Percentiles rank a stretch among this genome's conserved stretches.
These are phyloP conservation scores for Tetranychus urticae DNA, from an alignment of 1,140 invertebrate genomes.

Conservation along the genomic window DNA sequence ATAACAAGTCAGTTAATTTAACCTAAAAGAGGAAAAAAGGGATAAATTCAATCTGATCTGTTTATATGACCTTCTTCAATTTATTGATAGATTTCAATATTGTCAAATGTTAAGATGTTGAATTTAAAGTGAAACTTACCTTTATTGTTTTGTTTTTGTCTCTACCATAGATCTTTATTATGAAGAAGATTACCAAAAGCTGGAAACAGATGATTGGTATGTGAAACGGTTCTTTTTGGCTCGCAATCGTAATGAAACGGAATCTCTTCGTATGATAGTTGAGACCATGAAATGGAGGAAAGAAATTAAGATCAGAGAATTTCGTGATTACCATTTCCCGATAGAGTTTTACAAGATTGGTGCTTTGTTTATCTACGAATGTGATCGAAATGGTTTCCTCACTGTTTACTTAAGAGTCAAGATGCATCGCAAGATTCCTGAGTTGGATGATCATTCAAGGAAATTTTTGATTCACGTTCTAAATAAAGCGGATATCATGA, in stretches of 20 bases:
- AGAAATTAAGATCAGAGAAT: neutral
- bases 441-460: slow-evolving; percentile 1
- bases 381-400: slow-evolving; percentile 1
- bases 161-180: slow-evolving; percentile 3
- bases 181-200: slow-evolving; percentile 1
- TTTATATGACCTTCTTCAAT: neutral
- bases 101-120: neutral
- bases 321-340: slow-evolving; percentile 3
- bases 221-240: slow-evolving; percentile 8
- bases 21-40: neutral
- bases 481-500: slow-evolving; percentile 6
- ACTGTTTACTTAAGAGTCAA: slow-evolving; percentile 6
- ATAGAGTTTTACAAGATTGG: slow-evolving; percentile 9
- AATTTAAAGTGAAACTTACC: neutral
- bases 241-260: neutral
- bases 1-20: neutral
- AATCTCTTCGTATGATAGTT: slow-evolving; percentile 4
- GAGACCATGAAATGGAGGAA: slow-evolving; percentile 2
- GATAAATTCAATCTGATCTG: neutral
- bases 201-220: slow-evolving; percentile 5
- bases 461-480: slow-evolving; percentile 5
- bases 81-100: neutral
- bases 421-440: slow-evolving; percentile 6
- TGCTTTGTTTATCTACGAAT: slow-evolving; percentile 8
- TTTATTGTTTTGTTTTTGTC: neutral